These are phyloP conservation scores for Pagetopsis macropterus DNA, from an alignment of 2,797 vertebrate species.

Conservation along the genomic window DNA sequence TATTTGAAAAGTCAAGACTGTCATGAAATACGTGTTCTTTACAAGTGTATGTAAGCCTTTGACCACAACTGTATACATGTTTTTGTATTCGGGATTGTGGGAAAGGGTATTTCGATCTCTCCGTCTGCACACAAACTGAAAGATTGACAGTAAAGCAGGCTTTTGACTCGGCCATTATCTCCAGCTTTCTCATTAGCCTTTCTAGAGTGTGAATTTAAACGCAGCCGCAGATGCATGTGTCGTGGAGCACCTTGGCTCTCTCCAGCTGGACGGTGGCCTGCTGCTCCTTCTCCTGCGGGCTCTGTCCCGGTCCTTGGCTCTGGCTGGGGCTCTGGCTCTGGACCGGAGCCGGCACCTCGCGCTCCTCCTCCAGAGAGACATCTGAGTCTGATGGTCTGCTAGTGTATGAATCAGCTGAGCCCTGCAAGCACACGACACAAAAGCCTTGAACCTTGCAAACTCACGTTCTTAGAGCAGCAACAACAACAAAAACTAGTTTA, in stretches of 20 bases:
- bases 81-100: too few relatives aligned
- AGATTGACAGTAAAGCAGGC: too few relatives aligned
- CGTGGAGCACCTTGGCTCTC: constrained; percentile 85
- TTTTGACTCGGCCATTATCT: too few relatives aligned
- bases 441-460: background rate
- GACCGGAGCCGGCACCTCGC: constrained; percentile 89
- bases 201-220: too few relatives aligned
- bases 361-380: constrained; percentile 96
- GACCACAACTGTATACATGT: too few relatives aligned
- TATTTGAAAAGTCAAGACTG: too few relatives aligned
- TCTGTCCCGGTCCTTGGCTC: constrained; percentile 82
- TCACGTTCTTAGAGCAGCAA: background rate
- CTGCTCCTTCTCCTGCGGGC: constrained; percentile 90
- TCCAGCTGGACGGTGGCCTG: constrained; percentile 94
- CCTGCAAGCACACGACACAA: constrained; percentile 76
- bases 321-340: constrained; percentile 80
- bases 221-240: background rate
- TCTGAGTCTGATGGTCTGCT: constrained; percentile 98
- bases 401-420: constrained; percentile 97
- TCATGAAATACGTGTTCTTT: too few relatives aligned
- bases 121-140: too few relatives aligned
- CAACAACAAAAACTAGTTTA: too few relatives aligned
- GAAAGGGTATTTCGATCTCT: too few relatives aligned
- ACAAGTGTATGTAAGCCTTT: too few relatives aligned
- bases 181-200: too few relatives aligned